phyloP scores from a whole-genome alignment of 2,797 vertebrate species.

The Anisognathus igniventris region DNA sequence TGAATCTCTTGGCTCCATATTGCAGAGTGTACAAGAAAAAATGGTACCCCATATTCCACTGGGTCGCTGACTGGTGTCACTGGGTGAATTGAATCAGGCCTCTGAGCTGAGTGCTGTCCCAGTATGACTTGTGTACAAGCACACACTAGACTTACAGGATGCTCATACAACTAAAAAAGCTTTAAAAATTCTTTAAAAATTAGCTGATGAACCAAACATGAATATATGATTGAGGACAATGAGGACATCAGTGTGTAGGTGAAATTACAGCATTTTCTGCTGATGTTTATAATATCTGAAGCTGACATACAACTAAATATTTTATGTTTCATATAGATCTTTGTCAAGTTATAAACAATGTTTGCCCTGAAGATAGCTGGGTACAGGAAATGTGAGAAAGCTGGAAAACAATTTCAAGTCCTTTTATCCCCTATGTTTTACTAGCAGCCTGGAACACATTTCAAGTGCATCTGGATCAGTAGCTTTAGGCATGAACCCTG shows the following conservation, averaged over 20 bases:
- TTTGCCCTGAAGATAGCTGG: not conserved
- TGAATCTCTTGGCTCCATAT: not conserved
- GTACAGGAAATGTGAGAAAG: not conserved
- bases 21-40: not conserved
- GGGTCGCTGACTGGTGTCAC: not conserved
- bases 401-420: not conserved
- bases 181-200: not conserved
- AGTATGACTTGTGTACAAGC: not conserved
- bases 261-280: not conserved
- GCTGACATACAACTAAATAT: not conserved
- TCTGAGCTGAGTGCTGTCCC: not conserved
- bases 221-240: not conserved
- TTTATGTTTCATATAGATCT: not conserved
- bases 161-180: not conserved
- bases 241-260: not conserved
- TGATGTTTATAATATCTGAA: not conserved
- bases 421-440: not conserved
- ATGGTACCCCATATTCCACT: not conserved
- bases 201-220: not conserved
- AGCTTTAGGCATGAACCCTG: not conserved
- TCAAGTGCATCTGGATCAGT: not conserved
- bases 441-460: not conserved
- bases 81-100: not conserved
- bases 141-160: not conserved
- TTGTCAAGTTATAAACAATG: not conserved